Base-by-base conservation (phyloP, 1,140 invertebrate genomes). In the Carcinoscorpius rotundicauda region DNA sequence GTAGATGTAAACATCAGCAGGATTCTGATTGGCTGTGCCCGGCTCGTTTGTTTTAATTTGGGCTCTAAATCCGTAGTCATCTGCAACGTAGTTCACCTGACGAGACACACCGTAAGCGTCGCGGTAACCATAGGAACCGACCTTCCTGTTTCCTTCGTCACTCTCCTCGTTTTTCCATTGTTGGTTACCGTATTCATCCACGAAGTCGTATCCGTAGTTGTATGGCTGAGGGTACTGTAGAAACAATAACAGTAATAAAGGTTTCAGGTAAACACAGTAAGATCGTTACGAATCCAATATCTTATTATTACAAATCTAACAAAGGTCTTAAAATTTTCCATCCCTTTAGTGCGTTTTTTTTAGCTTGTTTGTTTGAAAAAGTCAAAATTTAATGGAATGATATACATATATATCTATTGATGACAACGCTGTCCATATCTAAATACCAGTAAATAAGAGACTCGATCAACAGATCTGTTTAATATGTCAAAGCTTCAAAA, bases 21-120 rank as follows among this genome's bases (percentile, higher is more conserved):
- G 75, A 59, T 73, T 67, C 57, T 75, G 75, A 63, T 76, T 74
- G 9, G 71, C 73, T n/a, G 73, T 71, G 51, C 76, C 76, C 0
- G 72, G 72, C 50, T 70, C 61, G 49, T 69, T 72, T n/a, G 72
- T 67, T 11, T 62, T 51, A 0, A 67, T 63, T 55, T 67, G 64
- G 3, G 66, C 66, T 51, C 66, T 52, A 60, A 64, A 67, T 5
- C 66, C 66, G 48, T 61, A 56, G 9, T 67, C 66, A 11, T 67
- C 66, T 1, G 66, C 68, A 3, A 70, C 68, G 50, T 70, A 70
- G 51, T 70, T 66, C 4, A 70, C 66, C 3, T 61, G 61, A 9
- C 68, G 60, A 10, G 61, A 50, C 5, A 68, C 55, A 0, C 68
- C 63, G 49, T 68, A 60, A 6, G 68, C 61, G 49, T 70, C 66